These are phyloP conservation scores for Drosophila punjabiensis DNA, from an alignment of 1,140 invertebrate genomes.

Conservation along the genomic window DNA sequence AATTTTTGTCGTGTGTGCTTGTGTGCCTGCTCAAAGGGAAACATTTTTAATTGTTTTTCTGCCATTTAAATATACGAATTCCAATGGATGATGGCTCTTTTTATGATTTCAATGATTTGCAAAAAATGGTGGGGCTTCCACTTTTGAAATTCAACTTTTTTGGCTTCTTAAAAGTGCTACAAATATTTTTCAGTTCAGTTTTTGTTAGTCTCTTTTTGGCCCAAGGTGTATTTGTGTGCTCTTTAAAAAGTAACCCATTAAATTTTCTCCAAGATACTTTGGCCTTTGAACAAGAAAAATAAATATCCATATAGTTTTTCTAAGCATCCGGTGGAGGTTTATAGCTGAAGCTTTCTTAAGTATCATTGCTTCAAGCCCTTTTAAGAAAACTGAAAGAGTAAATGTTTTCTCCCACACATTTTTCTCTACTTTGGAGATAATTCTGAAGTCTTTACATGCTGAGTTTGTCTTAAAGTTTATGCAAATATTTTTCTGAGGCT, in stretches of 20 bases:
- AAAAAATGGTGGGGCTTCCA: neutral
- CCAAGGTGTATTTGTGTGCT: neutral
- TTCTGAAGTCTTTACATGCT: neutral
- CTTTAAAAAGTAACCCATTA: neutral
- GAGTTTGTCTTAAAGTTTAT: neutral
- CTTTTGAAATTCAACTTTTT: neutral
- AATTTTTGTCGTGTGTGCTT: slow-evolving; percentile 27
- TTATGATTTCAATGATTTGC: slow-evolving; percentile 1
- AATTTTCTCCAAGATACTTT: neutral
- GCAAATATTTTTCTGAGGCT: neutral
- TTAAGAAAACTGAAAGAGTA: neutral
- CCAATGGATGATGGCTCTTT: slow-evolving; percentile 8
- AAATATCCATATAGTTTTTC: neutral
- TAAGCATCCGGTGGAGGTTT: neutral
- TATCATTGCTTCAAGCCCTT: neutral
- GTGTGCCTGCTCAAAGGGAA: slow-evolving; percentile 17
- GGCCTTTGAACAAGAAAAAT: slow-evolving; percentile 8
- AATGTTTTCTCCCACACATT: neutral
- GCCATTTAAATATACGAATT: slow-evolving; percentile 19
- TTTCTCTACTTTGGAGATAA: neutral
- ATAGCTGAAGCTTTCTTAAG: neutral
- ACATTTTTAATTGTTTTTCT: slow-evolving; percentile 28
- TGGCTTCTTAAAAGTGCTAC: neutral
- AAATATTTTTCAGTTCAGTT: slow-evolving; percentile 2
- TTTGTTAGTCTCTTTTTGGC: neutral